A percentile compares a stretch with the other conserved stretches of the same genome.
Conservation (phyloP, 35 echinoderm and acorn worm genomes). For the Apostichopus parvimensis region DNA sequence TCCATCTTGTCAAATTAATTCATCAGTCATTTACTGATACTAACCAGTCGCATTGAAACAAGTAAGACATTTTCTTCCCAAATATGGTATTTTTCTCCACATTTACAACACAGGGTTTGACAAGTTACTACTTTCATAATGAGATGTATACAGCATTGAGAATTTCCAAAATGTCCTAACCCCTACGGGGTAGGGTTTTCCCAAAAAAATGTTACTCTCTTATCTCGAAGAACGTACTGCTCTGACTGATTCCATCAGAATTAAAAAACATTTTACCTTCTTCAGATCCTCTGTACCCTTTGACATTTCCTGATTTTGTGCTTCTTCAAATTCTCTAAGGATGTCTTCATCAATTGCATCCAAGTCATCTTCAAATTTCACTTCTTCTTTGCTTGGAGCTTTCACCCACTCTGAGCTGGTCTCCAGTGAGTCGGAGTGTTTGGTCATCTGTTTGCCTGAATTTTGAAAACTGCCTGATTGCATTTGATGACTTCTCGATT, state of each 20-base stretch:
- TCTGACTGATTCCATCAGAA: too few relatives aligned
- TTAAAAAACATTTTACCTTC: not conserved
- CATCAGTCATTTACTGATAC: too few relatives aligned
- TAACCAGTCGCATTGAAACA: too few relatives aligned
- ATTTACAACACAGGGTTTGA: too few relatives aligned
- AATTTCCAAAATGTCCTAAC: too few relatives aligned
- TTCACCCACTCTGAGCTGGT: not conserved
- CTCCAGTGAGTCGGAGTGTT: not conserved
- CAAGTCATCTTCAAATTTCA: slow-evolving; percentile 11
- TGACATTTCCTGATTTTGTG: slow-evolving; percentile 1
- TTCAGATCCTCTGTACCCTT: not conserved
- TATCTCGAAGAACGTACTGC: not conserved
- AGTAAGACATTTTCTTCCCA: too few relatives aligned
- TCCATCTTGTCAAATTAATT: too few relatives aligned
- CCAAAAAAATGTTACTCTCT: not conserved
- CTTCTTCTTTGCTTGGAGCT: not conserved
- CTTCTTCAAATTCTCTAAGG: slow-evolving; percentile 39
- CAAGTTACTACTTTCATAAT: too few relatives aligned
- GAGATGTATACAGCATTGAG: too few relatives aligned
- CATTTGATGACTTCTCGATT: not conserved
- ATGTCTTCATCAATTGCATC: slow-evolving; percentile 41
- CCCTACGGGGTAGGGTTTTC: too few relatives aligned
- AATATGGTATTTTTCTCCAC: not conserved
- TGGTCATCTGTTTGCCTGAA: not conserved
- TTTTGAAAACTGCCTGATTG: not conserved